Evolutionary conservation across 2,113 vertebrate genomes (phyloP), one percentile per base, ranked within the genome.

Genomic region (Eidolon helvum): DNA sequence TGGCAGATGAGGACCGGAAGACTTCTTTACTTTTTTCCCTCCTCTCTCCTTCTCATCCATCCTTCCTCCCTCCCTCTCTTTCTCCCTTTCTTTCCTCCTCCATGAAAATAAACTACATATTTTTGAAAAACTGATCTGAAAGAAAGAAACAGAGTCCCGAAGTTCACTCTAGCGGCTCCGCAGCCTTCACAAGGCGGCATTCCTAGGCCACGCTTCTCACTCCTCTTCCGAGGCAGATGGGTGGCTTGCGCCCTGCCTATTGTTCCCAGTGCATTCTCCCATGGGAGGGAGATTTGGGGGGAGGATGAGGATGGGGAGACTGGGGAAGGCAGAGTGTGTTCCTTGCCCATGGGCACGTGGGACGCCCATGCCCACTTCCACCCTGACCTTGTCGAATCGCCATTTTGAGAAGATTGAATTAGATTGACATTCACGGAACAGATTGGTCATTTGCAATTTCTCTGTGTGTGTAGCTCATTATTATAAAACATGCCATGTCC

Each of bases 391-490:
- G 10, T 43, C 48, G 16, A 48, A 28, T 28, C 18, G 61, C 28
- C 7, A 7, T 87, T 53, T 22, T 22, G 68, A 45, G 57, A 38
- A 53, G 33, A 10, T 30, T 2, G 59, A 22, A 4, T 21, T 12
- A 40, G 28, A 38, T 21, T 1, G 4, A 2, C 6, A 0, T 10
- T 1, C 10, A 1, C 2, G 8, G 65, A 24, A 1, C 43, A 43
- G 48, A 12, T 0, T 1, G 71, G 40, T 21, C 30, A 0, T 22
- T 9, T 19, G 71, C 57, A 0, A 8, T 2, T 35, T n/a, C 28
- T 68, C 38, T 2, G 24, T 1, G 14, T 1, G 14, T 1, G 30
- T 0, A 2, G 26, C 57, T 74, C n/a, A 0, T 63, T 4, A 0
- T 55, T 61, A 40, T 10, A 38, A 94, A 66, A 40, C 55, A 2